These are phyloP conservation scores for Aporophyla nigra DNA, from an alignment of 2,888 invertebrate genomes.

Conservation along the genomic window DNA sequence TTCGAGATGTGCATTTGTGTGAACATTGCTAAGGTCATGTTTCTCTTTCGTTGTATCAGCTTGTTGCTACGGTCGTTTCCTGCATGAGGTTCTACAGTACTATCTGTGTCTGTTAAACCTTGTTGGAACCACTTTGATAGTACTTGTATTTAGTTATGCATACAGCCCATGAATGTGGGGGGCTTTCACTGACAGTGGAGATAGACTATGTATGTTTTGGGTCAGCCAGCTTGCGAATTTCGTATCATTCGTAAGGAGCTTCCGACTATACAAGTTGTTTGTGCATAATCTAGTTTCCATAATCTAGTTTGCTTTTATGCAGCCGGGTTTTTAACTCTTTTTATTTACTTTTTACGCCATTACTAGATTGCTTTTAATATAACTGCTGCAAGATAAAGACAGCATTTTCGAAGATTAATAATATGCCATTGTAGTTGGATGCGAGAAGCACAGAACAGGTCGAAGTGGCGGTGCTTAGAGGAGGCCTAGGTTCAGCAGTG, in stretches of 20 bases:
- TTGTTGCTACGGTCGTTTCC: not conserved
- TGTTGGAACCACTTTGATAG: not conserved
- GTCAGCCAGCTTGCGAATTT: not conserved
- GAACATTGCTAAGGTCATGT: not conserved
- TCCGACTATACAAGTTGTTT: not conserved
- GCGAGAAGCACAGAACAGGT: too few species aligned
- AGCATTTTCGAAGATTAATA: conserved; percentile 16
- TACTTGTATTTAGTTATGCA: not conserved
- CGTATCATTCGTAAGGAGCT: not conserved
- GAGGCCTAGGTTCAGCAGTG: too few species aligned
- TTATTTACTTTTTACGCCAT: not conserved
- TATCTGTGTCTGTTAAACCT: not conserved
- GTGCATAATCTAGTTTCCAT: not conserved
- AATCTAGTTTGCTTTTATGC: not conserved
- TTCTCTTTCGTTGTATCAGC: not conserved
- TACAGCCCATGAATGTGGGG: not conserved
- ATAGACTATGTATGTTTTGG: not conserved
- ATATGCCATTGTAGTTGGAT: conserved; percentile 19
- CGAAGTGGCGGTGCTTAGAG: too few species aligned
- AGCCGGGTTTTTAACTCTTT: not conserved
- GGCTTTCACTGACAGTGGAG: not conserved
- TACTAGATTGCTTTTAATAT: not conserved
- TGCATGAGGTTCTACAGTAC: not conserved
- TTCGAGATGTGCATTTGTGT: conserved; percentile 2
- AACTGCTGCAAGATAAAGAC: conserved; percentile 3